Conservation (phyloP, 2,113 vertebrate genomes). For the Aleadryas rufinucha region DNA sequence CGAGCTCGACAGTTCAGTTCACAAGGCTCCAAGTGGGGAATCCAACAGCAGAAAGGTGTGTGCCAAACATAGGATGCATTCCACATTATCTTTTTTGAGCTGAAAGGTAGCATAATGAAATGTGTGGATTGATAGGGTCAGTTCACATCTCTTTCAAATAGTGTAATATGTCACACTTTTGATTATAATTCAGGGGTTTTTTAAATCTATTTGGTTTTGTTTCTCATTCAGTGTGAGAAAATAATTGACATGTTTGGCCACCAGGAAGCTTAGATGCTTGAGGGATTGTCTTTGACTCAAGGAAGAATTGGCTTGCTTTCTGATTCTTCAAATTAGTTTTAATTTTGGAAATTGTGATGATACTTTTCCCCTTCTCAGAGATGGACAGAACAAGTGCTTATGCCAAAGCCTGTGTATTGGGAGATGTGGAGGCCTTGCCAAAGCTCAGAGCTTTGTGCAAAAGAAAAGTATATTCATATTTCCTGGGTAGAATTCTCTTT, state of each 20-base stretch:
- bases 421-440: background rate
- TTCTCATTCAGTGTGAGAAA: background rate
- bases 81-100: background rate
- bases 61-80: background rate
- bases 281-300: background rate
- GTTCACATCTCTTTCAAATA: background rate
- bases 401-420: background rate
- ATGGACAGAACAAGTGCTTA: background rate
- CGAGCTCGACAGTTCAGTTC: constrained; percentile 69
- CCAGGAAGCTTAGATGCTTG: background rate
- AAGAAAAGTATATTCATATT: background rate
- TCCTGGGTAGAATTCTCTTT: background rate
- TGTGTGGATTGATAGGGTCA: background rate
- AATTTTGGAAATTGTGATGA: background rate
- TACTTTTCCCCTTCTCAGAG: background rate
- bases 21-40: constrained; percentile 64
- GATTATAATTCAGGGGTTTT: background rate
- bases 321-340: background rate
- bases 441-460: background rate
- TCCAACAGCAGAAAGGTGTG: constrained; percentile 78
- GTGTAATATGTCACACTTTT: background rate
- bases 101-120: background rate
- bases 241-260: background rate
- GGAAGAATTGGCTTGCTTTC: background rate
- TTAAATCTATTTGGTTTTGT: background rate